Base-by-base conservation (phyloP, 2,797 vertebrate species). In the Gouania willdenowi region DNA sequence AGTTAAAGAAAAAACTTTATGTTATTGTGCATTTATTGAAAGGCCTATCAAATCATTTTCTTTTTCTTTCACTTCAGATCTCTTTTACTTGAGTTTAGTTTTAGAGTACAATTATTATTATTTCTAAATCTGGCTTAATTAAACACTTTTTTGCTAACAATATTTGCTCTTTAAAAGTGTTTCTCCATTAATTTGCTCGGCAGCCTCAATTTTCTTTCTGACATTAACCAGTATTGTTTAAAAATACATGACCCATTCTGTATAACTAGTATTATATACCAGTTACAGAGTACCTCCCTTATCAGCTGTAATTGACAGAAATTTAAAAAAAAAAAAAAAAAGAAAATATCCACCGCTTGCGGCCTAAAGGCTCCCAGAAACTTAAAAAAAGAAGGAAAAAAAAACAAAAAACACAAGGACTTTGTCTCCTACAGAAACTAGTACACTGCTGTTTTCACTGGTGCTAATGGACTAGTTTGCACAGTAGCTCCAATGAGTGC, bases 391-490 rank as follows among this genome's bases (percentile, higher is more conserved):
- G 55, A 61, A 53, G n/a, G n/a, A n/a, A n/a, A n/a, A n/a, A n/a
- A n/a, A 51, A 44, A 62, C 56, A 48, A 41, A 47, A 55, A 61
- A 53, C 24, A 24, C 18, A 14, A 34, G 38, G 23, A 42, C 53
- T 44, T 20, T 36, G 41, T 67, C 35, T 51, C 28, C 53, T 15
- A 2, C 8, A 46, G 37, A 61, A 63, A 62, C 67, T 70, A 74
- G 59, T 65, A 59, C 41, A 59, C 34, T 26, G 26, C 21, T 59
- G 53, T 66, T 54, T 48, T 26, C 66, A 44, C 31, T 19, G 72
- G 41, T 41, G 59, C 73, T 82, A 83, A 85, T 82, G 71, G 66
- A 80, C 64, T 68, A 25, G 53, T 62, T 41, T 27, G 50, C 55
- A 73, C 48, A 66, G 23, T 14, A 18, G 66, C 48, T 75, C 55